Base-by-base conservation (phyloP, 30 jellyfish, hydroid and myxozoan species). In the Phacellophora camtschatica region DNA sequence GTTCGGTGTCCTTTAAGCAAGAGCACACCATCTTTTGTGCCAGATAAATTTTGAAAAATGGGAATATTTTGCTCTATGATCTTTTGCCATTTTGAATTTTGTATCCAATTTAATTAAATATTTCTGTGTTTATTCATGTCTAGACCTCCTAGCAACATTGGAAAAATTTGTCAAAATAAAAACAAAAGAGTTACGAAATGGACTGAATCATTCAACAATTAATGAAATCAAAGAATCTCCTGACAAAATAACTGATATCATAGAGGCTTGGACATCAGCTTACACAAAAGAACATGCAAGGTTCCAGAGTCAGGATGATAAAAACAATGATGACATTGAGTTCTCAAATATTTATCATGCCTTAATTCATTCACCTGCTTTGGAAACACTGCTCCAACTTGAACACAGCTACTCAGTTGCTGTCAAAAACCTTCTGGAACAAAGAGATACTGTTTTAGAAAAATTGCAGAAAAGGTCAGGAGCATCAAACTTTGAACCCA, bases 311-410 rank as follows among this genome's bases (percentile, higher is more conserved):
- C 68, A 78, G 36, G 74, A 69, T 37, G 87, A 63, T 15, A 68
- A 48, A 22, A 33, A 54, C 64, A 81, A 51, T 29, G 88, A 70
- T 53, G 91, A 82, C 19, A 64, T 50, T 73, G 95, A 84, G 13
- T 92, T 93, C 81, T 59, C 98, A 45, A 84, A 73, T 53, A 69
- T 92, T 62, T 92, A 92, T 66, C 96, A 92, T 74, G 77, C 92
- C 6, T 51, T 92, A 55, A 92, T 92, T 32, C 98, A 92, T 55
- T 92, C 98, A 0, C 98, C 98, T 30, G 98, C 98, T 1, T 69
- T 92, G n/a, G 98, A 92, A 23, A 74, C 95, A 12, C 83, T 92
- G 30, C 65, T 92, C 10, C 95, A 83, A 51, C 74, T 92, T 18
- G 98, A 92, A 54, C 96, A 92, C 69, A 80, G 89, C 45, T 92